Base-by-base conservation (phyloP, 2,888 invertebrate genomes). In the Pimpla rufipes region DNA sequence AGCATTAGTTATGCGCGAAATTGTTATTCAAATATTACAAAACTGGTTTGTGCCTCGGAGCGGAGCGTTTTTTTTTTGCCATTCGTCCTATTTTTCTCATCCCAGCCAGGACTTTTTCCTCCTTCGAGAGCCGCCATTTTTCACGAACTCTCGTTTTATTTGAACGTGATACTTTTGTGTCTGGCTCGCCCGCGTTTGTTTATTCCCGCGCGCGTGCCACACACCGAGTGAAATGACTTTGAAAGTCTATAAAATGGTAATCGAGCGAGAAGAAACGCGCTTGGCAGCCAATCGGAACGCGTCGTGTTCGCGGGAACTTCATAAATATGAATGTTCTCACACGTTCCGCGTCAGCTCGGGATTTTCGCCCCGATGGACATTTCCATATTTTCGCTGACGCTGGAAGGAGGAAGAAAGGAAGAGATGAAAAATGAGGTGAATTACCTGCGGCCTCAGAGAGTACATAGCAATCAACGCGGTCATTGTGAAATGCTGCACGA, bases 211-310 rank as follows among this genome's bases (percentile, higher is more conserved):
- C 47, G 47, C n/a, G 47, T 16, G 47, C 11, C 47, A 47, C n/a
- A 47, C 16, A 45, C 13, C 2, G 4, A 42, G 7, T 13, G 16
- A 45, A 45, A 42, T 23, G 21, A 66, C 10, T 73, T 57, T 57
- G 18, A 73, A 42, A 57, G 55, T 73, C 57, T 13, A 57, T 73
- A 55, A 73, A 57, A 73, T 57, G 42, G 21, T 73, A 73, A 73
- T 73, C 40, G 16, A 45, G 5, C 10, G 42, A 73, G 29, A 42
- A 57, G 57, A 23, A 73, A 73, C 73, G n/a, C 67, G 1, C 29
- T 23, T 73, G 57, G 7, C 21, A 45, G 0, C 21, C n/a, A 3
- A 55, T 55, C 23, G 55, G 21, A 13, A 1, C 6, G 11, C 40
- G 40, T 57, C 40, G 57, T n/a, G 18, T 57, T 37, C 37, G 18